Evolutionary conservation across 2,888 invertebrate genomes (phyloP).

Genomic region (Thereva nobilitata): DNA sequence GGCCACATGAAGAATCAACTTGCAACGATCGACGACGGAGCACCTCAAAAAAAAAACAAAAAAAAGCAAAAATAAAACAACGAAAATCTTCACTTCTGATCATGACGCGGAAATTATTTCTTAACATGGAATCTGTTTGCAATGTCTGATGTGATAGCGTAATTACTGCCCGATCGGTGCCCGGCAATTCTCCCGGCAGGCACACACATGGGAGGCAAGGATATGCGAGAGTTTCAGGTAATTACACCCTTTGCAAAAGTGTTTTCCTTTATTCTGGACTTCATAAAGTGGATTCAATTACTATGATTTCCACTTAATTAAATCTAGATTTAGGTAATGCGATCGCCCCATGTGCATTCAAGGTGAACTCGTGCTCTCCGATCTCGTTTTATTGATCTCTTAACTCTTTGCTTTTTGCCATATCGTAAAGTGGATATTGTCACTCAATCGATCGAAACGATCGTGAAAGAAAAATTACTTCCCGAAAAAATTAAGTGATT

Average conservation of each 20-base stretch:
- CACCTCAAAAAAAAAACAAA: conserved; percentile 32
- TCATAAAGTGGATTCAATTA: conserved; percentile 27
- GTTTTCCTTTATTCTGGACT: conserved; percentile 25
- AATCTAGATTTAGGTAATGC: neutral
- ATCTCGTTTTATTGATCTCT: neutral
- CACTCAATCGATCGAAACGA: conserved; percentile 10
- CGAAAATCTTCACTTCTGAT: conserved; percentile 32
- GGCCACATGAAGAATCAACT: conserved; percentile 10
- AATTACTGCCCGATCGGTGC: conserved; percentile 32
- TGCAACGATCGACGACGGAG: conserved; percentile 33
- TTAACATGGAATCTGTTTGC: conserved; percentile 37
- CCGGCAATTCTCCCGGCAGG: conserved; percentile 7
- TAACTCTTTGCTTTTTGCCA: conserved; percentile 7
- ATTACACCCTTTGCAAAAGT: conserved; percentile 19
- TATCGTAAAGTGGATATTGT: neutral
- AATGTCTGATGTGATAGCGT: conserved; percentile 29
- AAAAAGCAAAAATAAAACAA: conserved; percentile 8
- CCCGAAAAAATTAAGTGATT: neutral
- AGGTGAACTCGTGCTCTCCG: neutral
- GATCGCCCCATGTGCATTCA: neutral
- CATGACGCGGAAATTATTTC: conserved; percentile 42
- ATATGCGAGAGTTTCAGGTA: conserved; percentile 17
- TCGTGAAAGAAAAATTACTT: neutral
- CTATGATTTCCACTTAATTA: neutral
- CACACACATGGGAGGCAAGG: conserved; percentile 8